phyloP scores from a whole-genome alignment of 2,888 invertebrate genomes.

The Parnassius smintheus region DNA sequence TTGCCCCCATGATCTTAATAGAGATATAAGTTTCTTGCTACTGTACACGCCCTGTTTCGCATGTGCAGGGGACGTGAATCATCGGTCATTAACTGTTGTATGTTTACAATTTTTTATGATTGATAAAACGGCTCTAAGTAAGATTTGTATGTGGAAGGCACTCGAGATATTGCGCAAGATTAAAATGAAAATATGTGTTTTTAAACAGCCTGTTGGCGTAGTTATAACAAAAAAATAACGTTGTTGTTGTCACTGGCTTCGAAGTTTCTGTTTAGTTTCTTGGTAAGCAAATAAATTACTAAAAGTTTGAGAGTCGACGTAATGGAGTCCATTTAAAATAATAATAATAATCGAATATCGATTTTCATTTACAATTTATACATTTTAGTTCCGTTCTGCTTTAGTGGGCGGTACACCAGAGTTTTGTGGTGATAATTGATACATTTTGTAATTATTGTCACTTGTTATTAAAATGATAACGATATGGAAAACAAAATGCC shows the following conservation, averaged over 20 bases:
- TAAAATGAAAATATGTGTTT: neutral
- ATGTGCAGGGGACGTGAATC: slow-evolving; percentile 48
- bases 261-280: too few relatives aligned
- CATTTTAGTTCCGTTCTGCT: neutral
- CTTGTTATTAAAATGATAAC: too few relatives aligned
- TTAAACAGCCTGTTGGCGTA: neutral
- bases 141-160: slow-evolving; percentile 24
- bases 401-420: slow-evolving; percentile 16
- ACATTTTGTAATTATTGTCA: neutral
- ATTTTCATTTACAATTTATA: too few relatives aligned
- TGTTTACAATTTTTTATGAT: slow-evolving; percentile 58
- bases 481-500: too few relatives aligned
- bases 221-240: neutral
- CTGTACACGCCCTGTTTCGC: slow-evolving; percentile 23
- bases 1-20: slow-evolving; percentile 25
- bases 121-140: slow-evolving; percentile 42
- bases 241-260: too few relatives aligned
- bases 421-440: neutral
- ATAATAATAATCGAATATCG: too few relatives aligned
- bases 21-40: slow-evolving; percentile 27
- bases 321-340: too few relatives aligned
- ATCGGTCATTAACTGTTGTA: slow-evolving; percentile 45
- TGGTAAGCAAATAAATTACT: too few relatives aligned
- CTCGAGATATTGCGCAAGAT: slow-evolving; percentile 30
- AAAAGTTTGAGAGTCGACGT: too few relatives aligned